phyloP scores from a whole-genome alignment of 2,113 vertebrate genomes.

The Tor tambroides region DNA sequence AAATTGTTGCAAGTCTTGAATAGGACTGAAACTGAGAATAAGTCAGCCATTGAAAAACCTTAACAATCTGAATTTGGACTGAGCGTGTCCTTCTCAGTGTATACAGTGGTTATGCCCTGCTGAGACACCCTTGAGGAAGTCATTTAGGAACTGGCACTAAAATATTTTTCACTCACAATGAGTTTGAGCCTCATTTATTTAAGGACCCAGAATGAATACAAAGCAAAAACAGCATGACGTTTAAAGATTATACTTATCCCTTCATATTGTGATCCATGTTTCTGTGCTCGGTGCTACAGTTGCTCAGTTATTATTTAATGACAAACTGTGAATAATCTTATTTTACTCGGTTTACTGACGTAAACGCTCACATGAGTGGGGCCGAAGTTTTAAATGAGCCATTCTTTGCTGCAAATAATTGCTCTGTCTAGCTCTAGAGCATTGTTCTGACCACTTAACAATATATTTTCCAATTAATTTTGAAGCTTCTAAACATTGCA shows the following conservation, averaged over 20 bases:
- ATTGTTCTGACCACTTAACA: not conserved
- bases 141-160: slow-evolving; percentile 8
- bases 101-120: not conserved
- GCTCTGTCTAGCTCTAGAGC: not conserved
- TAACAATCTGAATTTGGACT: not conserved
- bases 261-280: not conserved
- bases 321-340: not conserved
- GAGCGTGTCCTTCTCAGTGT: not conserved
- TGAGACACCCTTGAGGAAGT: not conserved
- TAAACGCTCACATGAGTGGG: not conserved
- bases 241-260: slow-evolving; percentile 24
- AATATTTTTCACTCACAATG: not conserved
- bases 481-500: not conserved
- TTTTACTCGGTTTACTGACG: not conserved
- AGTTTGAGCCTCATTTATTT: slow-evolving; percentile 14
- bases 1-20: not conserved
- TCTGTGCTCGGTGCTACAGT: not conserved
- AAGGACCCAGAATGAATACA: not conserved
- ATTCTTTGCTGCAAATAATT: slow-evolving; percentile 11
- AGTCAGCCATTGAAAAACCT: not conserved
- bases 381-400: not conserved
- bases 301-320: slow-evolving; percentile 36
- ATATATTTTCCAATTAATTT: slow-evolving; percentile 1
- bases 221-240: slow-evolving; percentile 26
- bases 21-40: not conserved